These are phyloP conservation scores for Ditylenchus dipsaci DNA, from an alignment of 1,140 invertebrate genomes.

Conservation along the genomic window DNA sequence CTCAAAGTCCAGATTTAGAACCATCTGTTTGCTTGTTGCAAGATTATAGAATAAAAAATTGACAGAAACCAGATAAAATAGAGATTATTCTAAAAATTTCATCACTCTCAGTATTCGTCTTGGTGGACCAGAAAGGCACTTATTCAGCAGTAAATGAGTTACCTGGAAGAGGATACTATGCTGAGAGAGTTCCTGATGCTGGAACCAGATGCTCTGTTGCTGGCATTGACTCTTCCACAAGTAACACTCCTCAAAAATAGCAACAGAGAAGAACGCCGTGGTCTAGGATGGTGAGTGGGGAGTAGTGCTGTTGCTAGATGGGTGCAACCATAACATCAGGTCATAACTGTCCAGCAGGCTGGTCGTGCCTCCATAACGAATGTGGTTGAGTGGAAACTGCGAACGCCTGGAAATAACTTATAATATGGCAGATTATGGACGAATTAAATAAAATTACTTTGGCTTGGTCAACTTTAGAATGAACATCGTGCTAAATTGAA, in stretches of 20 bases:
- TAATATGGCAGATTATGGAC: conserved; percentile 5
- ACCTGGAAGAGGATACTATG: background rate
- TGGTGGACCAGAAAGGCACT: no score
- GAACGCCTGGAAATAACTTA: conserved; percentile 2
- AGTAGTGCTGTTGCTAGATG: background rate
- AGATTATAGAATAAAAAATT: no score
- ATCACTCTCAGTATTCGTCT: no score
- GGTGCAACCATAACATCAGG: conserved; percentile 21
- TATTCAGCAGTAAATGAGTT: background rate
- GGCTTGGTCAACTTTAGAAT: conserved; percentile 30
- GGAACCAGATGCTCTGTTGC: background rate
- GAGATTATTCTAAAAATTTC: no score
- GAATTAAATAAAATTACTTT: conserved; percentile 7
- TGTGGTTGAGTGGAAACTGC: background rate
- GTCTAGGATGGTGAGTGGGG: background rate
- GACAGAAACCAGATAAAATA: no score
- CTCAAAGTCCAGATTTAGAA: no score
- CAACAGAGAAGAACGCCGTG: conserved; percentile 9
- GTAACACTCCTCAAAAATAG: conserved; percentile 9
- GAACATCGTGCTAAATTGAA: conserved; percentile 10
- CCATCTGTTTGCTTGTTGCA: no score
- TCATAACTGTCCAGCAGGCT: conserved; percentile 13
- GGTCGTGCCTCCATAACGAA: conserved; percentile 6
- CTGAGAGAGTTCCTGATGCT: background rate
- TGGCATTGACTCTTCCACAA: conserved; percentile 3